Evolutionary conservation across 2,888 invertebrate species (phyloP), one percentile per base, ranked within the genome.

Genomic region (Malacosoma neustria): DNA sequence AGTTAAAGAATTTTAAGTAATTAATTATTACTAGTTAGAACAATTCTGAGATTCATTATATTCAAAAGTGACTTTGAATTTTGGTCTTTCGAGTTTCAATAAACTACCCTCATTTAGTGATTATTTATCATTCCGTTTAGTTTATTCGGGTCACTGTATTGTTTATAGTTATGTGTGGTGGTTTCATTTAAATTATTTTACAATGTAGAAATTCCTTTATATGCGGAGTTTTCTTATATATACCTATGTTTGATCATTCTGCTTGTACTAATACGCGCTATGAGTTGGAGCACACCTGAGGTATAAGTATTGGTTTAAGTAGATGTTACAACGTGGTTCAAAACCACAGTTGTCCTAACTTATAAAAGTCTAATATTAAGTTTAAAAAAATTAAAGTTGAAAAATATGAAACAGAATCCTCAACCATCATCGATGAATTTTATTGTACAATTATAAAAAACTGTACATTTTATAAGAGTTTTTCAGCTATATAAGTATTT

Each of bases 391-490:
- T 22, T 22, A 22, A 22, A 22, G 22, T 22, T 22, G 22, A 22
- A 22, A 32, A 36, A 31, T 15, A 32, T 22, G 13, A 33, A 32
- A 33, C 22, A 22, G 9, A 51, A 60, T 61, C 57, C 61, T 69
- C 64, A 66, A 65, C 68, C 34, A 13, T 72, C 75, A 80, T 82
- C 73, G 77, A 80, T 69, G 68, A 11, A 11, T 11, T 31, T 31
- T 77, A 65, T 77, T 80, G 81, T 84, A 82, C 77, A 82, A 82
- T 75, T 74, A 68, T 75, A 74, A 36, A 39, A 54, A 76, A 71
- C 61, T 80, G 73, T 82, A 81, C 77, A 81, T 62, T 77, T 57
- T 65, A 74, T 75, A 75, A 72, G 71, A 76, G 76, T 74, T 73
- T 71, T 72, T 77, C 22, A 22, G 76, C 72, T 79, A 79, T 81